A percentile compares a stretch with the other conserved stretches of the same genome.
phyloP scores from a whole-genome alignment of 2,888 invertebrate genomes.

The Phorcus lineatus region DNA sequence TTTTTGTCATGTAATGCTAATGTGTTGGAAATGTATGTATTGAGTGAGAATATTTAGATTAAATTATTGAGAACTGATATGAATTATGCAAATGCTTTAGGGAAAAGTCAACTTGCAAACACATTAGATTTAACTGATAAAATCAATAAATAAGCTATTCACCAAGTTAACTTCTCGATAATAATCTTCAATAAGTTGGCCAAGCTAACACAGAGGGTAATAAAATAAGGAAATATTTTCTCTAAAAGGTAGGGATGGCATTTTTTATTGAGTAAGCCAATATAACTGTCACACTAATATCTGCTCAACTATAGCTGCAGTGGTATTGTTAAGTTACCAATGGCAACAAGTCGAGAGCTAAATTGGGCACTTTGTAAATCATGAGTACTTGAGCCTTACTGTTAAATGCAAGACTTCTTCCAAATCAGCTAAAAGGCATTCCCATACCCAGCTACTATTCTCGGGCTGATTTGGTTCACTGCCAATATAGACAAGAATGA shows the following conservation, averaged over 20 bases:
- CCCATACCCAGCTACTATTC: background rate
- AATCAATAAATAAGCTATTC: constrained; percentile 4
- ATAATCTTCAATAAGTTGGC: background rate
- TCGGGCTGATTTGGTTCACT: constrained; percentile 8
- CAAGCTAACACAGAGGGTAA: background rate
- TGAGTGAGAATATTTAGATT: background rate
- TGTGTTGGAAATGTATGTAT: background rate
- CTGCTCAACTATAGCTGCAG: constrained; percentile 6
- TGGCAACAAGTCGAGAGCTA: constrained; percentile 20
- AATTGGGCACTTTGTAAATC: constrained; percentile 32
- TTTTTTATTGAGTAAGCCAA: constrained; percentile 18
- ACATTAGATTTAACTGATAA: background rate
- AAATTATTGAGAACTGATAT: background rate
- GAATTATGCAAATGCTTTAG: background rate
- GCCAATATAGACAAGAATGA: constrained; percentile 22
- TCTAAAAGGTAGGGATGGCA: constrained; percentile 19
- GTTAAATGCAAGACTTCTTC: constrained; percentile 22
- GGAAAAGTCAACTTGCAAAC: background rate
- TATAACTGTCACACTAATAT: constrained; percentile 14
- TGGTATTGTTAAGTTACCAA: constrained; percentile 24
- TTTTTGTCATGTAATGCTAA: background rate
- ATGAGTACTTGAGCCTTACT: constrained; percentile 21
- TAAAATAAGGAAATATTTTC: constrained; percentile 21
- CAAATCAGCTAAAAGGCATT: constrained; percentile 22
- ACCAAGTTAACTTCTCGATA: background rate